Base-by-base conservation (phyloP, 2,888 invertebrate species). In the Aethes cnicana region DNA sequence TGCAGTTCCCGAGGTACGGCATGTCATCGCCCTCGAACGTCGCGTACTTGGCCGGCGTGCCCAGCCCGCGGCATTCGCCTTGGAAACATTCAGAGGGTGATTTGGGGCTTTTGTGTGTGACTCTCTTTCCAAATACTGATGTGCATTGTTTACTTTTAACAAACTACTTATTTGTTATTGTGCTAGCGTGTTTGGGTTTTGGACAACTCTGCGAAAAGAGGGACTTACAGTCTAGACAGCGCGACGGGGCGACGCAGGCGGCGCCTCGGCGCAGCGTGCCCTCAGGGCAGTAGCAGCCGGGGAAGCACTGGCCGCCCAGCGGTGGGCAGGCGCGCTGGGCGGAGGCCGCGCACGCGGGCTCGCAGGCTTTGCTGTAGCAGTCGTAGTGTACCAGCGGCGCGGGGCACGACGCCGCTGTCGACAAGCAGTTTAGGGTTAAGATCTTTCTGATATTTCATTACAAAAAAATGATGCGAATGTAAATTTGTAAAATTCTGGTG, bases 241-340 rank as follows among this genome's bases (percentile, higher is more conserved):
- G 25, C 7, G 39, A 39, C 1, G 95, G 93, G 48, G 91, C 86
- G 4, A 96, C 90, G 68, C 96, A 96, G 7, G 84, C 81, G 47
- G 93, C 92, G 5, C 92, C 94, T 66, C 92, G 91, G 11, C 94
- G 88, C 52, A 85, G 74, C 55, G 62, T 82, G 28, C 96, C 96
- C 33, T 94, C 92, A 0, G 96, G 95, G 63, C 96, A 96, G 82
- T 95, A 96, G 77, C 96, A 96, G 46, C 96, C 96, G 0, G 95
- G 92, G 84, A 94, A 94, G 78, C 96, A 96, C 33, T 91, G 90
- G 23, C 94, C 92, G 9, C 92, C 91, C 56, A 92, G 84, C 12
- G 86, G 73, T 0, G 94, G 92, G 60, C 95, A 95, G 0, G 91
- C 80, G 18, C 54, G 37, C 8, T 43, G 54, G 53, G 72, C 74